phyloP scores from a whole-genome alignment of 1,140 invertebrate genomes.

The Euwallacea fornicatus region DNA sequence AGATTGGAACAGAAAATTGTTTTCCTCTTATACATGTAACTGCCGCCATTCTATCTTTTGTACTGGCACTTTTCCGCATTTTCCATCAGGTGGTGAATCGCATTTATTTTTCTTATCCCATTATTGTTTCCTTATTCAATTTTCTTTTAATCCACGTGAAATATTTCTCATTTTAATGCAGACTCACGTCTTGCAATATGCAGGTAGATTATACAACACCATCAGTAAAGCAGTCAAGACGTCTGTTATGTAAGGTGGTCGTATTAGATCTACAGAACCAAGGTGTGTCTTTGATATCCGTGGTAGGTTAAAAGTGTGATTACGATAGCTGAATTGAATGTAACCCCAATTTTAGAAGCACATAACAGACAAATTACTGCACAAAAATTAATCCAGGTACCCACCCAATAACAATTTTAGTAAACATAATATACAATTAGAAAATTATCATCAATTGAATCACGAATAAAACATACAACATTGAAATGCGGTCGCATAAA shows the following conservation, averaged over 20 bases:
- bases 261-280: neutral
- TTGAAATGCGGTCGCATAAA: too few species aligned
- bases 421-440: too few species aligned
- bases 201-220: neutral
- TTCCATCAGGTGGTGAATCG: neutral
- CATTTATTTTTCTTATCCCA: neutral
- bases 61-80: neutral
- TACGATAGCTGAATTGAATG: neutral
- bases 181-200: neutral
- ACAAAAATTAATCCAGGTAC: too few species aligned
- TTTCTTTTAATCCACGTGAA: too few species aligned
- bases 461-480: too few species aligned
- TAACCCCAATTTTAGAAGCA: too few species aligned
- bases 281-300: neutral
- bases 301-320: neutral
- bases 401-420: too few species aligned
- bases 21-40: slow-evolving; percentile 4
- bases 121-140: neutral
- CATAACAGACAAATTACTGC: too few species aligned
- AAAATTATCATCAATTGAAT: too few species aligned
- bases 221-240: neutral
- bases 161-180: too few species aligned
- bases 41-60: neutral
- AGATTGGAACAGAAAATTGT: slow-evolving; percentile 12
- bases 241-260: neutral